These are phyloP conservation scores for Styela clava DNA, from an alignment of 23 tunicate species.

Conservation along the genomic window DNA sequence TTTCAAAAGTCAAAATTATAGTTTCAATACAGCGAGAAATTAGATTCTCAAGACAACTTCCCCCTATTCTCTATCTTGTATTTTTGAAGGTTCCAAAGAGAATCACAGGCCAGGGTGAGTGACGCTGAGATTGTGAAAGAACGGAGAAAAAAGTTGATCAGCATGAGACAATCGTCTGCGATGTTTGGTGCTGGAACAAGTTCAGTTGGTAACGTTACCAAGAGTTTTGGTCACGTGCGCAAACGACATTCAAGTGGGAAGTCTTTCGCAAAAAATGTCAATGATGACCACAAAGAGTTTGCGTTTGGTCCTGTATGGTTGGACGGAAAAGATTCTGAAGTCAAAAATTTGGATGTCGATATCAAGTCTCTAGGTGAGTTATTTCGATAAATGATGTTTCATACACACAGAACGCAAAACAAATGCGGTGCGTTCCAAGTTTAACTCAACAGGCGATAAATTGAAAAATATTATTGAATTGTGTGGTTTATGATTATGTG, in stretches of 20 bases:
- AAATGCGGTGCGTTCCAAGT: too few relatives aligned
- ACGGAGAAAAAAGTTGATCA: neutral
- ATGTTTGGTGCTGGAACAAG: neutral
- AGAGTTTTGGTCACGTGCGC: neutral
- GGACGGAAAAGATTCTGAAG: conserved; percentile 23
- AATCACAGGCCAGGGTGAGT: neutral
- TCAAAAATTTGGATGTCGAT: too few relatives aligned
- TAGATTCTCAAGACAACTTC: too few relatives aligned
- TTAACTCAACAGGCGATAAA: too few relatives aligned
- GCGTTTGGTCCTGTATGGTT: conserved; percentile 31
- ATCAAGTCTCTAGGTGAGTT: neutral
- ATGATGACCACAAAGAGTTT: neutral
- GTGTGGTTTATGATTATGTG: too few relatives aligned
- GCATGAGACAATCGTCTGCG: neutral
- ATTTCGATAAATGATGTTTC: neutral
- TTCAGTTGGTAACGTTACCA: neutral
- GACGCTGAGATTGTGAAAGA: conserved; percentile 6
- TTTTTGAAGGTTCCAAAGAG: neutral
- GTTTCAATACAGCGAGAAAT: too few relatives aligned
- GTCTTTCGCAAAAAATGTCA: neutral
- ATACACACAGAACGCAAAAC: neutral
- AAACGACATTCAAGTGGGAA: conserved; percentile 19
- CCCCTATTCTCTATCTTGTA: too few relatives aligned
- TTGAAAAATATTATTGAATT: too few relatives aligned
- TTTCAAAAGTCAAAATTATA: too few relatives aligned